These are phyloP conservation scores for Capricornis sumatraensis DNA, from an alignment of 2,113 vertebrate species.

Conservation along the genomic window DNA sequence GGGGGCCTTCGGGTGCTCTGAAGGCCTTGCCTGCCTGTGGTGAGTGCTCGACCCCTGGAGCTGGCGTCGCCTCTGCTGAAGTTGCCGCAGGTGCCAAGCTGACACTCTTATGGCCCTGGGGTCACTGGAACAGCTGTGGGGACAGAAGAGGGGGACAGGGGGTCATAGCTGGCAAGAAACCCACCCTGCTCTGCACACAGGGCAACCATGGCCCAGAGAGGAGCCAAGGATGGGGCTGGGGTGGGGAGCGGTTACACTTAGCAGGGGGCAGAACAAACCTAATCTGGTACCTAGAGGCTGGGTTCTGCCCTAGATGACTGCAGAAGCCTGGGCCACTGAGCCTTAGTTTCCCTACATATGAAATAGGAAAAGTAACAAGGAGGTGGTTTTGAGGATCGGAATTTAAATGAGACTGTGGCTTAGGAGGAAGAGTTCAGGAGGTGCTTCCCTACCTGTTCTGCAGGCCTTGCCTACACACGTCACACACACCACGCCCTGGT, in stretches of 20 bases:
- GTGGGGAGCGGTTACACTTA: not conserved
- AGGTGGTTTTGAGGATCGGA: not conserved
- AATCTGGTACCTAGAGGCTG: not conserved
- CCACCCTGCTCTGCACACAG: not conserved
- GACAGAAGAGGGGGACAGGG: not conserved
- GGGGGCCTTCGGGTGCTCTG: not conserved
- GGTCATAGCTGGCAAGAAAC: not conserved
- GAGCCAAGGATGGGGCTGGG: not conserved
- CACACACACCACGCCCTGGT: not conserved
- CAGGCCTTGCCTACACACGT: not conserved
- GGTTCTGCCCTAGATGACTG: not conserved
- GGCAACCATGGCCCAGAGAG: not conserved
- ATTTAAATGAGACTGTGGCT: not conserved
- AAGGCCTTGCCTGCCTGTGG: not conserved
- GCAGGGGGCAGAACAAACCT: not conserved
- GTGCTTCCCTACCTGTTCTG: not conserved
- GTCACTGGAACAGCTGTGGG: conserved; percentile 61
- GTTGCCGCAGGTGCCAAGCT: conserved; percentile 29
- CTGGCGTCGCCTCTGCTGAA: not conserved
- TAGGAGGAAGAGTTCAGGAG: not conserved
- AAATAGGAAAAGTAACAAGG: not conserved
- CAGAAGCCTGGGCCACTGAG: not conserved
- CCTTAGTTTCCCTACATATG: not conserved
- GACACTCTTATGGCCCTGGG: conserved; percentile 59
- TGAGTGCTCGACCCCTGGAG: not conserved